Base-by-base conservation (phyloP, 2,113 vertebrate genomes). In the Rhombomys opimus region DNA sequence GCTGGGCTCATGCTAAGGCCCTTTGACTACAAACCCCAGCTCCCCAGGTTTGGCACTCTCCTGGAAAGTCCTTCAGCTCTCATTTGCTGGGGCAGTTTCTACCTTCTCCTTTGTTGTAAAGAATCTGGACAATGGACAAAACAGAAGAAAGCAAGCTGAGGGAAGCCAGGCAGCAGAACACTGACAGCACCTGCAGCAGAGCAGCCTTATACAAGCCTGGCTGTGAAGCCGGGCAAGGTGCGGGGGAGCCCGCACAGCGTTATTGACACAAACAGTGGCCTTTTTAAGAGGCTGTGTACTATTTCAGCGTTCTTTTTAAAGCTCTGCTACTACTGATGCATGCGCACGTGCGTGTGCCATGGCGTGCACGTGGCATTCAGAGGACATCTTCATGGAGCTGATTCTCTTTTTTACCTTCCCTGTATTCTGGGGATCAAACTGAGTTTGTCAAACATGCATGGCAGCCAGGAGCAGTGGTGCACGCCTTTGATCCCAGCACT, bases 51-150 rank as follows among this genome's bases (percentile, higher is more conserved):
- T 65, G 23, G 9, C 76, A 11, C 17, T 57, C 88, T 89, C 77
- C 76, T 93, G 82, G 77, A 80, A 70, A 91, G 57, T 87, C 77
- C 87, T 87, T 95, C 73, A 91, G 38, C 73, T 89, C 9, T 90
- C 84, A 63, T 77, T 89, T 97, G 20, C 30, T 94, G 23, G 30
- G 38, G n/a, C 75, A 91, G 73, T 89, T 91, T 46, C 91, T 90
- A 14, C 93, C 94, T 96, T 85, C 12, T 92, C 65, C 61, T 89
- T 91, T 78, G 82, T 85, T 52, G 18, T 96, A 77, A 52, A 93
- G 70, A 91, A 90, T 38, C 75, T 89, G 75, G 81, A 81, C 75
- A 94, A 72, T 23, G 10, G 41, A 23, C 13, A 80, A 88, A 97
- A 89, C 27, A 87, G 61, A 81, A 89, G 52, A n/a, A 81, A 93